These are phyloP conservation scores for Chaitophorus viminalis DNA, from an alignment of 2,888 invertebrate species.

Conservation along the genomic window DNA sequence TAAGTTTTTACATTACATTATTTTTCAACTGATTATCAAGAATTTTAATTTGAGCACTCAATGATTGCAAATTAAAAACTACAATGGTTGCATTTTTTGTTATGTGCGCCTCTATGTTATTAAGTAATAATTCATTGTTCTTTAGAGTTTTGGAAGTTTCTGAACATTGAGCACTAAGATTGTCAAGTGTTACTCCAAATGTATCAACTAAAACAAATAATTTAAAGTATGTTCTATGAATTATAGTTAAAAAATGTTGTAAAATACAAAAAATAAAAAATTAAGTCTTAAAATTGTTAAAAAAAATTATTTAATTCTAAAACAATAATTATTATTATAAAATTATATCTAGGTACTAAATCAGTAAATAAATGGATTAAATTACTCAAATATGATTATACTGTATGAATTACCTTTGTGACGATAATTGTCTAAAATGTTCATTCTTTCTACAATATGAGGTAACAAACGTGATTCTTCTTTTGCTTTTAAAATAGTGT, in stretches of 20 bases:
- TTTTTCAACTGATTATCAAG: constrained; percentile 44
- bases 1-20: background rate
- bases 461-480: constrained; percentile 81
- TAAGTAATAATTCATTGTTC: constrained; percentile 79
- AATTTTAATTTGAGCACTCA: constrained; percentile 78
- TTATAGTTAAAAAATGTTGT: background rate
- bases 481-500: constrained; percentile 87
- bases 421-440: constrained; percentile 86
- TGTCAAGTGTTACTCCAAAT: constrained; percentile 84
- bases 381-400: constrained; percentile 12
- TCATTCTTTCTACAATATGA: constrained; percentile 83
- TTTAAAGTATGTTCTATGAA: constrained; percentile 9
- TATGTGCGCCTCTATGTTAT: constrained; percentile 84
- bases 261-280: too few relatives aligned
- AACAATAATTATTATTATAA: too few relatives aligned
- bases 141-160: constrained; percentile 77
- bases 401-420: constrained; percentile 85
- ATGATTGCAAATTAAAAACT: constrained; percentile 77
- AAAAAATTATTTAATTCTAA: too few relatives aligned
- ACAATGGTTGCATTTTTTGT: constrained; percentile 81
- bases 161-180: constrained; percentile 80
- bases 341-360: background rate
- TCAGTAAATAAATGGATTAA: background rate
- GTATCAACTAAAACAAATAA: constrained; percentile 77
- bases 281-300: too few relatives aligned